These are phyloP conservation scores for Pavo muticus DNA, from an alignment of 2,113 vertebrate genomes.

Conservation along the genomic window DNA sequence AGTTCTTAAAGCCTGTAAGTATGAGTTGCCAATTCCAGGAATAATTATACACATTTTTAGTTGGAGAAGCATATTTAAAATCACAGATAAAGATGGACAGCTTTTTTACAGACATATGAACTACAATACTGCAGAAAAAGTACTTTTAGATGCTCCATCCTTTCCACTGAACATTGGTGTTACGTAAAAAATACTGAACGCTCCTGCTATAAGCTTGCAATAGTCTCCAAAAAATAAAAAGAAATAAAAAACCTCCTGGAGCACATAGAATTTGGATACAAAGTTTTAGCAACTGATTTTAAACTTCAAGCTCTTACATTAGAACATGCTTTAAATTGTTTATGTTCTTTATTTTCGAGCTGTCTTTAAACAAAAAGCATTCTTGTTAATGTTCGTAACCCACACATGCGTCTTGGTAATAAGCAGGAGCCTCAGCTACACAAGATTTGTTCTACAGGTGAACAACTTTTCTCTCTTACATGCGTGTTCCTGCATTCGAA, in stretches of 20 bases:
- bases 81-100: neutral
- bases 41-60: neutral
- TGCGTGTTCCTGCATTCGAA: neutral
- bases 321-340: neutral
- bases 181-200: neutral
- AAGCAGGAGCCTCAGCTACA: neutral
- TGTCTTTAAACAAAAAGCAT: neutral
- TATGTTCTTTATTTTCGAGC: neutral
- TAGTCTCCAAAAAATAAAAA: neutral
- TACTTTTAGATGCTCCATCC: neutral
- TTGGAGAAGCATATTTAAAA: neutral
- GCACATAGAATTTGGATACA: neutral
- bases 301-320: neutral
- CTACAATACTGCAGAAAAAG: neutral
- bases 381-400: neutral
- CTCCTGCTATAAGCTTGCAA: neutral
- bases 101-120: neutral
- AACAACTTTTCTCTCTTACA: neutral
- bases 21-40: neutral
- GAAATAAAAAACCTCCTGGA: neutral
- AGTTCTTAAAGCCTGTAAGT: accelerated
- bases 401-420: neutral
- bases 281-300: neutral
- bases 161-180: neutral
- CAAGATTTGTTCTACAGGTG: neutral